phyloP scores from a whole-genome alignment of 2,113 vertebrate species.

The Callorhinus ursinus region DNA sequence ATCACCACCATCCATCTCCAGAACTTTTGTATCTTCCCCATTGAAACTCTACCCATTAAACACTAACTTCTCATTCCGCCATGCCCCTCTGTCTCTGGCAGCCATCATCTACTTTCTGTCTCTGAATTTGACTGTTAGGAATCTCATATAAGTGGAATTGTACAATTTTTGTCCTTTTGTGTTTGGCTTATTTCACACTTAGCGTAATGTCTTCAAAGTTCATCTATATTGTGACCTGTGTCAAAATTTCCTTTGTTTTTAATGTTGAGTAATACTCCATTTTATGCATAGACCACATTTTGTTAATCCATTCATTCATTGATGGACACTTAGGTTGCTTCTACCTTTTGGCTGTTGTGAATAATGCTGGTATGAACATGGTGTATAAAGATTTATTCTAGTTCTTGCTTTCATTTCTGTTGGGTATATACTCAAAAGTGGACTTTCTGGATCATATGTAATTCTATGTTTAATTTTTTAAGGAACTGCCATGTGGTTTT shows the following conservation, averaged over 20 bases:
- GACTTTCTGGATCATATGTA: not conserved
- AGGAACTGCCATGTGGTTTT: slow-evolving; percentile 1
- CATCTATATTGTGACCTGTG: not conserved
- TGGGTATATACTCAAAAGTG: not conserved
- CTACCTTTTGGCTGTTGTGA: not conserved
- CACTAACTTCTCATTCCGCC: not conserved
- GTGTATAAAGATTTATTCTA: not conserved
- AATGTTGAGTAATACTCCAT: not conserved
- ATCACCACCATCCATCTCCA: not conserved
- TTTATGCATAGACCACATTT: not conserved
- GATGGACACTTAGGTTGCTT: not conserved
- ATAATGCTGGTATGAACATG: not conserved
- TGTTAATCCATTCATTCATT: not conserved
- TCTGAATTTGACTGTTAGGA: not conserved
- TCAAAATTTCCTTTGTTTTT: slow-evolving; percentile 22
- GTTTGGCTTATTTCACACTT: slow-evolving; percentile 9
- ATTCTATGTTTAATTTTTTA: not conserved
- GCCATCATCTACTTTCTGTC: not conserved
- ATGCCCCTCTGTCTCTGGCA: not conserved
- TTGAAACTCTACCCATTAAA: not conserved
- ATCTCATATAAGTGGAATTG: not conserved
- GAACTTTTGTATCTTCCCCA: not conserved
- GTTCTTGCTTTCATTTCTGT: slow-evolving; percentile 8
- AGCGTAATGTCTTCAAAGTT: not conserved
- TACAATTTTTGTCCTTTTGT: not conserved